Percentiles rank a stretch among this genome's conserved stretches.
Conservation (phyloP, 2,888 invertebrate genomes). For the Lepas anatifera region DNA sequence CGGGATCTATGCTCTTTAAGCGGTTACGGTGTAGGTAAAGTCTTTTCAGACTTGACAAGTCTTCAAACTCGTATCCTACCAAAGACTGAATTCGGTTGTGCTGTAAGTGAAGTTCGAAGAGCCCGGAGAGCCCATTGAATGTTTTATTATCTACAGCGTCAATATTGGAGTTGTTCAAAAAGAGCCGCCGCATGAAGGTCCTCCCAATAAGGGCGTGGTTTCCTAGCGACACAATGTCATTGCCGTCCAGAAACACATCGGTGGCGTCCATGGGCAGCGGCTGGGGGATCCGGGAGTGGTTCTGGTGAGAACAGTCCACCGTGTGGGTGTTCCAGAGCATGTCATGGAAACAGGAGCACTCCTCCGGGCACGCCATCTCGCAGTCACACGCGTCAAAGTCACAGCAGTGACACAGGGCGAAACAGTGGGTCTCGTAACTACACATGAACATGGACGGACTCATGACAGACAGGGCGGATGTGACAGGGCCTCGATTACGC, state of each 20-base stretch:
- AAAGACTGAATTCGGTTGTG: slow-evolving; percentile 68
- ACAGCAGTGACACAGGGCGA: slow-evolving; percentile 88
- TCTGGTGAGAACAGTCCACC: slow-evolving; percentile 73
- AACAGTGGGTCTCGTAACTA: slow-evolving; percentile 84
- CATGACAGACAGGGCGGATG: slow-evolving; percentile 62
- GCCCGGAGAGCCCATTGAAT: slow-evolving; percentile 69
- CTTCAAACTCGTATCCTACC: slow-evolving; percentile 67
- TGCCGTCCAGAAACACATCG: slow-evolving; percentile 84
- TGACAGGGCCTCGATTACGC: slow-evolving; percentile 65
- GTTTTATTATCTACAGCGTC: slow-evolving; percentile 75
- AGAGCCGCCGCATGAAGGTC: slow-evolving; percentile 74
- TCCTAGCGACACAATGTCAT: slow-evolving; percentile 71
- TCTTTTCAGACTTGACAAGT: slow-evolving; percentile 67
- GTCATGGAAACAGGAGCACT: slow-evolving; percentile 91
- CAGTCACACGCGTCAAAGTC: slow-evolving; percentile 95
- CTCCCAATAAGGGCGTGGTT: slow-evolving; percentile 84
- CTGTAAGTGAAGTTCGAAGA: slow-evolving; percentile 71
- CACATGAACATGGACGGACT: slow-evolving; percentile 83
- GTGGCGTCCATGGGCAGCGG: slow-evolving; percentile 92
- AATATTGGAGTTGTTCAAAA: slow-evolving; percentile 77
- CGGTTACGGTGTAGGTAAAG: slow-evolving; percentile 76
- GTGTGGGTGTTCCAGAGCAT: slow-evolving; percentile 86
- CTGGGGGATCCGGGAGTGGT: slow-evolving; percentile 65
- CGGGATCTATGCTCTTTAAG: slow-evolving; percentile 67
- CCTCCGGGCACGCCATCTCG: slow-evolving; percentile 88